phyloP scores from a whole-genome alignment of 2,888 invertebrate genomes.

The Metellina segmentata region DNA sequence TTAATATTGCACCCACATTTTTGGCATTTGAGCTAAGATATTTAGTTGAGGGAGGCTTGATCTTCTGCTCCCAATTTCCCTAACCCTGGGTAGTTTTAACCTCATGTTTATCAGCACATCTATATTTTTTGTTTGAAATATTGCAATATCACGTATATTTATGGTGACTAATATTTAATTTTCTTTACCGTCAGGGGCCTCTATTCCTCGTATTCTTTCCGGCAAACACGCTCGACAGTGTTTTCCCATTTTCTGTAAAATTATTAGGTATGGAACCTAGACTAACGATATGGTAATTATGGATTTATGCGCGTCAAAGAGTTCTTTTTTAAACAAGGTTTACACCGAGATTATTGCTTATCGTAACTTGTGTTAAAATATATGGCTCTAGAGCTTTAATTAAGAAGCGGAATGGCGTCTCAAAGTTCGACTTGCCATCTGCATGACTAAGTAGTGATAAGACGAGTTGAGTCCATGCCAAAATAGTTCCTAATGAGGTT shows the following conservation, averaged over 20 bases:
- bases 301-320: not conserved
- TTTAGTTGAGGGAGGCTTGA: too few relatives aligned
- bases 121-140: too few relatives aligned
- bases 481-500: not conserved
- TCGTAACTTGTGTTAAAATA: not conserved
- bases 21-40: too few relatives aligned
- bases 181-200: too few relatives aligned
- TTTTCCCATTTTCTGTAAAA: not conserved
- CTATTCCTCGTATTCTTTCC: too few relatives aligned
- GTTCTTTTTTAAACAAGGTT: not conserved
- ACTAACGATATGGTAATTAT: not conserved
- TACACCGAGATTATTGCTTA: not conserved
- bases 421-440: not conserved
- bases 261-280: not conserved
- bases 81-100: too few relatives aligned
- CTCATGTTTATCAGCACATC: too few relatives aligned
- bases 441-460: not conserved
- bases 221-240: too few relatives aligned
- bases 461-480: not conserved
- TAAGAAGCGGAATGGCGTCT: not conserved
- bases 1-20: too few relatives aligned
- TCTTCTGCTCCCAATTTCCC: too few relatives aligned
- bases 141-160: too few relatives aligned
- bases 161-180: too few relatives aligned
- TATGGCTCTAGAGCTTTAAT: not conserved